A percentile compares a stretch with the other conserved stretches of the same genome.
Conservation (phyloP, 2,888 invertebrate species). For the Parnassius orleans region DNA sequence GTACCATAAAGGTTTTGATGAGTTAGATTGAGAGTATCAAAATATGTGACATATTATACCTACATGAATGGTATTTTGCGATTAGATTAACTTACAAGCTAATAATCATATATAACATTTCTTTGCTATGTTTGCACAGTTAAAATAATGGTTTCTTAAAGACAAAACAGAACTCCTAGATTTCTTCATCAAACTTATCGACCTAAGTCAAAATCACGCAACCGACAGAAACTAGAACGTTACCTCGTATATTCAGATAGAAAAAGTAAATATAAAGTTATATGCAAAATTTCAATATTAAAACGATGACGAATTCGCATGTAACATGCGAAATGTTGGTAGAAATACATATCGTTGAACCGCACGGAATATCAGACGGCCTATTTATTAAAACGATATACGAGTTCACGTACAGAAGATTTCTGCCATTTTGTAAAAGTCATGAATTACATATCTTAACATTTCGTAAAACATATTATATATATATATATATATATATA, state of each 20-base stretch:
- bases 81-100: no score
- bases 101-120: no score
- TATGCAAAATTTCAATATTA: constrained; percentile 3
- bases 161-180: no score
- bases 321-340: constrained; percentile 24
- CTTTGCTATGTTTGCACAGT: no score
- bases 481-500: no score
- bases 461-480: no score
- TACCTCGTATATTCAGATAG: not conserved
- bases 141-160: no score
- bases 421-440: constrained; percentile 16
- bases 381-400: constrained; percentile 24
- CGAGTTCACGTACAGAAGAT: constrained; percentile 24
- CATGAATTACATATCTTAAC: no score
- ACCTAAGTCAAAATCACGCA: constrained; percentile 8
- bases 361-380: constrained; percentile 19
- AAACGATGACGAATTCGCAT: constrained; percentile 16
- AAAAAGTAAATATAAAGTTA: constrained; percentile 2
- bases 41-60: no score
- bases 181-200: not conserved
- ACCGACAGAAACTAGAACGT: constrained; percentile 10
- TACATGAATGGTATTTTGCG: no score
- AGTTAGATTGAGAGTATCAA: no score
- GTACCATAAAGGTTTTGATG: no score
- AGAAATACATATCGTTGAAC: constrained; percentile 1